Percentiles rank a stretch among this genome's conserved stretches.
phyloP scores from a whole-genome alignment of 2,888 invertebrate species.

The Alentia gelatinosa region DNA sequence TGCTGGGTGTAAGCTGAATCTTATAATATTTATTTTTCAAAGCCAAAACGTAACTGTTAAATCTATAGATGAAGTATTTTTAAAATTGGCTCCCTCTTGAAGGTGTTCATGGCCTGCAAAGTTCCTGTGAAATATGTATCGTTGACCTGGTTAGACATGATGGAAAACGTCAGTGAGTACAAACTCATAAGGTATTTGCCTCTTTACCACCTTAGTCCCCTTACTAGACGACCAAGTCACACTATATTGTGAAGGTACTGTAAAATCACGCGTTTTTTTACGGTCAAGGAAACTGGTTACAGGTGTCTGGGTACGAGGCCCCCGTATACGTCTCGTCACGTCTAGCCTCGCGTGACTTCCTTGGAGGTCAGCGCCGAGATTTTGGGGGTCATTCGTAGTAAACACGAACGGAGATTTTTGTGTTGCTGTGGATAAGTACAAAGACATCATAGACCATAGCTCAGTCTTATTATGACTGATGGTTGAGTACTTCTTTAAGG shows the following conservation, averaged over 20 bases:
- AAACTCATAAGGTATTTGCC: neutral
- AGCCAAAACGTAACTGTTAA: too few species aligned
- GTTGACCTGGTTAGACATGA: neutral
- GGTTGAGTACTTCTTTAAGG: too few species aligned
- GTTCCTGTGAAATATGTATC: neutral
- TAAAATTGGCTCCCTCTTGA: too few species aligned
- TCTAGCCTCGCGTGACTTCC: neutral
- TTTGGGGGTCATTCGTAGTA: neutral
- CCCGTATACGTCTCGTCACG: neutral
- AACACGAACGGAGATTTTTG: conserved; percentile 14
- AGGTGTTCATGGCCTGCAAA: too few species aligned
- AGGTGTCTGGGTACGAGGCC: neutral
- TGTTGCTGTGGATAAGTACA: too few species aligned
- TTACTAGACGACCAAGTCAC: neutral
- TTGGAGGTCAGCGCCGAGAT: conserved; percentile 19
- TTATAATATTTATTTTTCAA: too few species aligned
- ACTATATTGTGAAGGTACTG: neutral
- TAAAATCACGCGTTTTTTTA: neutral
- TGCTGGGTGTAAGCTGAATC: too few species aligned
- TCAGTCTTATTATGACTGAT: too few species aligned
- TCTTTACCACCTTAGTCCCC: neutral
- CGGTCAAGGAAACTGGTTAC: neutral
- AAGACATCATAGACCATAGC: too few species aligned
- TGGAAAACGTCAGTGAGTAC: neutral
- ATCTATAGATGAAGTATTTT: too few species aligned